These are phyloP conservation scores for Botia almorhae DNA, from an alignment of 2,797 vertebrate genomes.

Conservation along the genomic window DNA sequence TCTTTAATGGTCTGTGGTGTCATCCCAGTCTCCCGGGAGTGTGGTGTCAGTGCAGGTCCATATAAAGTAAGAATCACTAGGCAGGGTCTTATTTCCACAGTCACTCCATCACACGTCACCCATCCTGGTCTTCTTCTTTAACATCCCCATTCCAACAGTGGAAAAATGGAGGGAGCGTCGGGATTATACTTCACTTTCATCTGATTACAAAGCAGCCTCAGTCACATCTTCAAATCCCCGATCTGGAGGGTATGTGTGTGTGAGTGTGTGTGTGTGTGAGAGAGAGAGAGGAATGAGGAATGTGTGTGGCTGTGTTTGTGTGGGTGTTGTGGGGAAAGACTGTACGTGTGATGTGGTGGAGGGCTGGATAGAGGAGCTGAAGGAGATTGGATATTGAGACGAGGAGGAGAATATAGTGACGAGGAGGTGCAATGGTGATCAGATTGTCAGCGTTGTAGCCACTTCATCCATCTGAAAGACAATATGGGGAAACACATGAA, in stretches of 20 bases:
- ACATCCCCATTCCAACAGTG: constrained; percentile 55
- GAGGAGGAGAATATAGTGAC: constrained; percentile 62
- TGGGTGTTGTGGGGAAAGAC: constrained; percentile 37
- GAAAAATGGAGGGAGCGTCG: constrained; percentile 70
- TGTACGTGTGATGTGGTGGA: constrained; percentile 25
- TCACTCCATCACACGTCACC: constrained; percentile 56
- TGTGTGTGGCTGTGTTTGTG: constrained; percentile 18
- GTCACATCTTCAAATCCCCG: constrained; percentile 70
- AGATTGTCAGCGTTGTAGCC: constrained; percentile 53
- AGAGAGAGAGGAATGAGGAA: constrained; percentile 24
- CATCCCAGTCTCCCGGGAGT: constrained; percentile 41
- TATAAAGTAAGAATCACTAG: constrained; percentile 37
- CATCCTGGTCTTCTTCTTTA: constrained; percentile 51
- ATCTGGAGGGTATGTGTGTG: constrained; percentile 40
- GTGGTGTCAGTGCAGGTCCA: constrained; percentile 50
- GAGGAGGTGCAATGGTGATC: constrained; percentile 53
- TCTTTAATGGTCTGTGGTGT: constrained; percentile 21
- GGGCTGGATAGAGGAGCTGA: not conserved
- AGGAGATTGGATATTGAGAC: constrained; percentile 53
- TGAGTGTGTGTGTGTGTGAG: not conserved
- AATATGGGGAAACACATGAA: constrained; percentile 45
- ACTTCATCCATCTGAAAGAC: constrained; percentile 60
- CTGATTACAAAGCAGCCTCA: constrained; percentile 72
- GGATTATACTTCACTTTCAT: constrained; percentile 72
- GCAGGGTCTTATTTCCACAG: constrained; percentile 39